Evolutionary conservation across 2,888 invertebrate species (phyloP).

Genomic region (Gibbula magus): DNA sequence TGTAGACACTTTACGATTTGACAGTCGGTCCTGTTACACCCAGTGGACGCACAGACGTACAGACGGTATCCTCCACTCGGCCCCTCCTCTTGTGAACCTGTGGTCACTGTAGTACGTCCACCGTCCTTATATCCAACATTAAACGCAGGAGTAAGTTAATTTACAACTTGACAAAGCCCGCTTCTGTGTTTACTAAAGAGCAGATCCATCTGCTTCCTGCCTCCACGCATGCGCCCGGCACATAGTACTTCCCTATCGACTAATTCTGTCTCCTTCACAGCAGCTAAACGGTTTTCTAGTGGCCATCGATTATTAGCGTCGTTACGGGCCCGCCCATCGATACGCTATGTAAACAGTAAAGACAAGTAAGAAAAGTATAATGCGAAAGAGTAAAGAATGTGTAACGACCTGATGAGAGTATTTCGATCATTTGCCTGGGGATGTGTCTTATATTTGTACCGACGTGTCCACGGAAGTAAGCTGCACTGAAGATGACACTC

Average conservation of each 20-base stretch:
- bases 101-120: not conserved
- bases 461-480: no score
- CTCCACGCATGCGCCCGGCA: not conserved
- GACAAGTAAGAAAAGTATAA: no score
- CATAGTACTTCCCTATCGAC: not conserved
- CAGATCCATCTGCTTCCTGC: conserved; percentile 5
- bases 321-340: not conserved
- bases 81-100: not conserved
- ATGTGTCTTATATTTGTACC: not conserved
- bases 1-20: conserved; percentile 1
- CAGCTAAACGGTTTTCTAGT: not conserved
- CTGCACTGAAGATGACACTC: no score
- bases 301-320: not conserved
- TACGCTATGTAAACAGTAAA: not conserved
- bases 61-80: not conserved
- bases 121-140: not conserved
- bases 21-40: not conserved
- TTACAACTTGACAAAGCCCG: conserved; percentile 15
- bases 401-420: not conserved
- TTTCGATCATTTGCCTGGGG: not conserved
- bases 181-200: conserved; percentile 4
- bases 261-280: not conserved
- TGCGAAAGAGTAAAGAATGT: not conserved
- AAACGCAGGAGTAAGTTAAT: conserved; percentile 1
- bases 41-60: not conserved